phyloP scores from a whole-genome alignment of 2,113 vertebrate species.

The Lamprotornis superbus region DNA sequence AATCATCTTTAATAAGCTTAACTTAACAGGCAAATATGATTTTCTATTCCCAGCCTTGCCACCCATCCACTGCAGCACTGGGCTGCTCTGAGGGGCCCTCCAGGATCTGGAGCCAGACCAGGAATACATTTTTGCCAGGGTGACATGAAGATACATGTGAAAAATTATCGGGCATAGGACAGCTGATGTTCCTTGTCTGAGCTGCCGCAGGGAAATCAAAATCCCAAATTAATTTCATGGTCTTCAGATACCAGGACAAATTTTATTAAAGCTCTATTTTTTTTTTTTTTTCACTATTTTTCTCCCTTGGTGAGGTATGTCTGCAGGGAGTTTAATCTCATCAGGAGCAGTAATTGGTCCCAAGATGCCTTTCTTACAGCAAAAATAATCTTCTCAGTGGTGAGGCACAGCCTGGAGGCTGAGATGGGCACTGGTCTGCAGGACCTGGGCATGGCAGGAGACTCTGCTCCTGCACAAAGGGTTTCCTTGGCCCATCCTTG shows the following conservation, averaged over 20 bases:
- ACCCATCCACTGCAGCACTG: not conserved
- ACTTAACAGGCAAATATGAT: not conserved
- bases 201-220: not conserved
- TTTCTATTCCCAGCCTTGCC: not conserved
- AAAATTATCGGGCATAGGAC: not conserved
- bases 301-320: not conserved
- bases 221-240: not conserved
- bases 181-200: not conserved
- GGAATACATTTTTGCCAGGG: not conserved
- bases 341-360: not conserved
- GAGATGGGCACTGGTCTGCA: not conserved
- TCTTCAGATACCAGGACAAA: not conserved
- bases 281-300: not conserved
- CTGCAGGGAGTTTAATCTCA: not conserved
- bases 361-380: not conserved
- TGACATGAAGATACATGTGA: not conserved
- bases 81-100: not conserved
- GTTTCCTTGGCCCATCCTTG: not conserved
- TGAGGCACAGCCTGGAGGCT: not conserved
- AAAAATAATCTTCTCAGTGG: not conserved
- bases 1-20: not conserved
- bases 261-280: not conserved
- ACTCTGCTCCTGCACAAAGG: not conserved
- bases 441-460: not conserved
- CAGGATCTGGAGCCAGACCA: not conserved